phyloP scores from a whole-genome alignment of 2,888 invertebrate species.

The Pheosia gnoma region DNA sequence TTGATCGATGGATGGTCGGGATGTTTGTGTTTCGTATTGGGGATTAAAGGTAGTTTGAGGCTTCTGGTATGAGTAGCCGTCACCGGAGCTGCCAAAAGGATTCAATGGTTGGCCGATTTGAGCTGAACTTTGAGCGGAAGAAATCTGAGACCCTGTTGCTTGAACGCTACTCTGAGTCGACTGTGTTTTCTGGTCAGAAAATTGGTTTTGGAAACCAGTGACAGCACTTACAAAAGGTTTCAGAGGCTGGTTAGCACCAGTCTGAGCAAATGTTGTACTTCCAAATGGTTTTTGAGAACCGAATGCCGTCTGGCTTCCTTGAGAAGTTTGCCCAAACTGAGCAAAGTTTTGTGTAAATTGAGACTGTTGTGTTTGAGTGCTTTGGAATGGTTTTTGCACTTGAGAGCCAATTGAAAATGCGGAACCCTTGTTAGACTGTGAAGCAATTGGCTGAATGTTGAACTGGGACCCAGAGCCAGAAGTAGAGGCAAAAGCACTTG shows the following conservation, averaged over 20 bases:
- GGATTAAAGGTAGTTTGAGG: conserved; percentile 15
- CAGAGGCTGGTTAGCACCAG: conserved; percentile 22
- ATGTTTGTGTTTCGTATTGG: conserved; percentile 17
- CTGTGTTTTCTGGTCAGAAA: conserved; percentile 17
- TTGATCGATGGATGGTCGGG: background rate
- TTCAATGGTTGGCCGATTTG: background rate
- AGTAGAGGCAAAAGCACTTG: conserved; percentile 21
- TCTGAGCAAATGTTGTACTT: conserved; percentile 15
- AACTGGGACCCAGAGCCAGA: conserved; percentile 12
- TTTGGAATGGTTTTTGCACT: conserved; percentile 20
- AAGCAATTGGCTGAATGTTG: conserved; percentile 11
- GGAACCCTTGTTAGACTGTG: conserved; percentile 17
- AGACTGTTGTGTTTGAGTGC: conserved; percentile 18
- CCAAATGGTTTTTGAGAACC: conserved; percentile 28
- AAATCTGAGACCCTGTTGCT: background rate
- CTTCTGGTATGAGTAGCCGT: conserved; percentile 22
- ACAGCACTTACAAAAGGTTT: conserved; percentile 22
- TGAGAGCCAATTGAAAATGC: conserved; percentile 14
- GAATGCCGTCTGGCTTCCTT: conserved; percentile 25
- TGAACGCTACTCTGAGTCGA: conserved; percentile 10
- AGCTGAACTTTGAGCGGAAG: conserved; percentile 1
- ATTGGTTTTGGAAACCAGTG: conserved; percentile 23
- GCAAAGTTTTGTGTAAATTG: conserved; percentile 16
- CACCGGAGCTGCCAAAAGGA: background rate
- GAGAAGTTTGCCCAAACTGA: conserved; percentile 24